Base-by-base conservation (phyloP, 1,140 invertebrate species). In the Drusus annulatus region DNA sequence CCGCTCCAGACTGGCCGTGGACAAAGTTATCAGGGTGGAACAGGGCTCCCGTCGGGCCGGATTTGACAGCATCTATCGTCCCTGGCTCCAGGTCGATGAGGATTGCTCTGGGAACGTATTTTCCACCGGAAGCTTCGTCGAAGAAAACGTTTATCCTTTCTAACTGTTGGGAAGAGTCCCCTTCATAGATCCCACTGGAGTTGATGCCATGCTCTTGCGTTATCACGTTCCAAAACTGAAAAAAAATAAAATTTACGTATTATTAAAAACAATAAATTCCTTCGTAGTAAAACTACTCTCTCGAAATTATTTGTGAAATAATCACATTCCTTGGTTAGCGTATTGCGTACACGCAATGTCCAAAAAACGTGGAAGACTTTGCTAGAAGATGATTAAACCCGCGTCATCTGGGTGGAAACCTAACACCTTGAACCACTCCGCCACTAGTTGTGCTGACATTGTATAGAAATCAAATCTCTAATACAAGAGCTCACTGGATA, bases 201-300 rank as follows among this genome's bases (percentile, higher is more conserved):
- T 96, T 95, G 86, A 97, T 96, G 81, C 96, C 95, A 87, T 97
- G 96, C 88, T 97, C 96, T 85, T 97, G 95, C 54, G 96, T 97
- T 85, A 97, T 97, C 68, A 97, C 95, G 90, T 97, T 96, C 96
- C 96, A 98, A 90, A 98, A 98, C 96, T 97, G 90, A 21, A 73
- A 54, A 16, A 73, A 50, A 68, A 45, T 19, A 63, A 94, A 87
- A 19, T 6, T 7, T 36, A 36, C 2, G 7, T 7, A 36, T 36
- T 8, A 36, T 36, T 36, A 36, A n/a, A n/a, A n/a, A n/a, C n/a
- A n/a, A n/a, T n/a, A n/a, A n/a, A n/a, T n/a, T n/a, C n/a, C n/a
- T n/a, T n/a, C n/a, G n/a, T n/a, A n/a, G n/a, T n/a, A n/a, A n/a
- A n/a, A n/a, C n/a, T n/a, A n/a, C n/a, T n/a, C n/a, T n/a, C n/a